Conservation (phyloP, 2,113 vertebrate genomes). For the Ochotona curzoniae region DNA sequence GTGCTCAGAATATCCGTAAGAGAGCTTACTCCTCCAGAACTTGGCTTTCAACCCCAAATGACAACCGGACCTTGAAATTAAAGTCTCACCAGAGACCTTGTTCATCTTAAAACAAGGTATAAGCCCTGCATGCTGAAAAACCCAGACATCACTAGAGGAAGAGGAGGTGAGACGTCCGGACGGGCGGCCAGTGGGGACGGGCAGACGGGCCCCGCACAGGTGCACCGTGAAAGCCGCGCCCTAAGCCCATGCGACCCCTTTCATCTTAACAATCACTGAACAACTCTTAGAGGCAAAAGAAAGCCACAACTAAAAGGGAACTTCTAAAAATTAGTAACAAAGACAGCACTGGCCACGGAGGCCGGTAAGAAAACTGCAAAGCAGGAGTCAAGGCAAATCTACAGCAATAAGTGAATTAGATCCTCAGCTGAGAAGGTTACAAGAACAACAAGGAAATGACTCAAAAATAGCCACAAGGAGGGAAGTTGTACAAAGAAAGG, state of each 20-base stretch:
- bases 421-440: not conserved
- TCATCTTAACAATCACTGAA: not conserved
- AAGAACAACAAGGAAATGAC: not conserved
- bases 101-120: too few species aligned
- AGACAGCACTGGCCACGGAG: not conserved
- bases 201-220: too few species aligned
- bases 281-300: not conserved
- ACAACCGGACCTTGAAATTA: too few species aligned
- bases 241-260: not conserved
- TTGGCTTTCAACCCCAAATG: too few species aligned
- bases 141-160: too few species aligned
- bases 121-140: too few species aligned
- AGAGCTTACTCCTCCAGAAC: too few species aligned
- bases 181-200: too few species aligned
- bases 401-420: not conserved
- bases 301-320: not conserved
- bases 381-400: not conserved
- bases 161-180: too few species aligned
- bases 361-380: not conserved
- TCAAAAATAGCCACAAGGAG: conserved; percentile 31
- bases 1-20: too few species aligned
- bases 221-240: too few species aligned
- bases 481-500: conserved; percentile 38
- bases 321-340: not conserved
- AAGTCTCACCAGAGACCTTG: too few species aligned